Evolutionary conservation across 2,113 vertebrate genomes (phyloP).

Genomic region (Oryzias curvinotus): DNA sequence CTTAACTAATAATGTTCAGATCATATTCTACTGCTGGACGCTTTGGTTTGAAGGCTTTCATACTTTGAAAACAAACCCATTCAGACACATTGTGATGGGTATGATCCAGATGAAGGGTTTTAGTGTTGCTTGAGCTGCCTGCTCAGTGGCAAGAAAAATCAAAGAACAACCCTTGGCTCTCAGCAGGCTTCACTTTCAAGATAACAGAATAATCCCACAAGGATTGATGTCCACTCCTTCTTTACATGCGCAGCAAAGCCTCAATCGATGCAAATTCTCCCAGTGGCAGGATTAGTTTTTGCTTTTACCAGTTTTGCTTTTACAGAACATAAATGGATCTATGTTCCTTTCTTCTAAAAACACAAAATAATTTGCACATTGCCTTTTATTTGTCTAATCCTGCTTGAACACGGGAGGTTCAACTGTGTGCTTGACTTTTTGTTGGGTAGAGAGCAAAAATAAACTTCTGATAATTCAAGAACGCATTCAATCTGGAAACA

Average conservation of each 20-base stretch:
- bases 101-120: slow-evolving; percentile 62
- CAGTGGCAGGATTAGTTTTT: no score
- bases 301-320: no score
- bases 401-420: no score
- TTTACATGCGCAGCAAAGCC: neutral
- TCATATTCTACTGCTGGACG: slow-evolving; percentile 1
- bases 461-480: no score
- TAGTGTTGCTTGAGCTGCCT: slow-evolving; percentile 60
- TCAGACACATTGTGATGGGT: slow-evolving; percentile 39
- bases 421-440: no score
- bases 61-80: slow-evolving; percentile 8
- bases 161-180: slow-evolving; percentile 46
- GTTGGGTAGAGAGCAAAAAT: no score
- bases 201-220: slow-evolving; percentile 44
- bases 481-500: no score
- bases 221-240: slow-evolving; percentile 33
- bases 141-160: slow-evolving; percentile 44
- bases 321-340: no score
- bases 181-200: slow-evolving; percentile 28
- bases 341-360: no score
- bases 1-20: no score
- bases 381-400: no score
- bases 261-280: neutral
- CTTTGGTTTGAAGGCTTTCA: slow-evolving; percentile 22
- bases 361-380: no score